Evolutionary conservation across 2,113 vertebrate genomes (phyloP), one percentile per base, ranked within the genome.

Genomic region (Leuciscus idus): DNA sequence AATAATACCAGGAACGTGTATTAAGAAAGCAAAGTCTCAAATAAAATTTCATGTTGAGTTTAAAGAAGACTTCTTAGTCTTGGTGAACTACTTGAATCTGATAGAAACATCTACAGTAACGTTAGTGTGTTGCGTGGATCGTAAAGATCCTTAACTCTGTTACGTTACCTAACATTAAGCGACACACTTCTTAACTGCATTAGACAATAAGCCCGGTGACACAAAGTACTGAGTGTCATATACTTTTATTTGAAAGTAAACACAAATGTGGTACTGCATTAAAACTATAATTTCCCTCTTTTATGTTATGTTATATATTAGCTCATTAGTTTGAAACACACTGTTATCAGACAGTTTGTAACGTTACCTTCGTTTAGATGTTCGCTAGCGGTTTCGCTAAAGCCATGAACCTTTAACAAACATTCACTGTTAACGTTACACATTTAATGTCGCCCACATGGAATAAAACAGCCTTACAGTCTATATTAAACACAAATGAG

Each of bases 121-220:
- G 26, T 26, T 26, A 28, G 61, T 30, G 61, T 50, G 39, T n/a
- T 81, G 21, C 23, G 10, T 30, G n/a, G 59, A 19, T 12, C 7
- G 36, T 62, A 77, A 55, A 84, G 15, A 72, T 26, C 81, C 46
- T 21, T 36, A 70, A 52, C 64, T n/a, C 80, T 52, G 64, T 83
- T 83, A 83, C 28, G 64, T 83, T 83, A 83, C 28, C 64, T 83
- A 83, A 83, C 81, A 48, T 64, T 15, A 70, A 52, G 64, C 70
- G 81, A 55, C 81, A 83, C 62, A 52, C 64, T 50, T 50, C 43
- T 83, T 36, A 36, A 46, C 81, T 66, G 61, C 26, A 83, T 83
- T 82, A 82, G 80, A 43, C 17, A 50, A 46, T 81, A 64, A 81
- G 79, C 59, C 30, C 21, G 21, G 7, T 52, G 80, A 13, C 80